Evolutionary conservation across 2,797 vertebrate species (phyloP).

Genomic region (Lateolabrax maculatus): DNA sequence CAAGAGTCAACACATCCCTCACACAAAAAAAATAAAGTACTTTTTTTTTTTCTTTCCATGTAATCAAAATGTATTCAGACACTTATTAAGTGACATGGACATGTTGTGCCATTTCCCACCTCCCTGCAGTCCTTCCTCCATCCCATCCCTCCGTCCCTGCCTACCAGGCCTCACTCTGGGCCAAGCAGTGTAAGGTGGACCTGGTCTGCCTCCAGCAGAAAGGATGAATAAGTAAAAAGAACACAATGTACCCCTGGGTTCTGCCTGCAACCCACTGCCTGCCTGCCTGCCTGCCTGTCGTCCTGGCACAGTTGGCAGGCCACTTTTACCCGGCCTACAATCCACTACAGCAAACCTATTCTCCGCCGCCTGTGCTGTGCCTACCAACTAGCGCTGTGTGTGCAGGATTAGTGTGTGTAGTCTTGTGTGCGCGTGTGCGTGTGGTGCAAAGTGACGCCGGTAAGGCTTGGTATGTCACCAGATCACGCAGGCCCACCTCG

Average conservation of each 20-base stretch:
- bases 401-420: slow-evolving; percentile 45
- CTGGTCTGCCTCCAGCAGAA: slow-evolving; percentile 75
- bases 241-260: slow-evolving; percentile 82
- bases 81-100: slow-evolving; percentile 46
- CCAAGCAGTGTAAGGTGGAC: slow-evolving; percentile 74
- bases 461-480: slow-evolving; percentile 71
- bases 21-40: neutral
- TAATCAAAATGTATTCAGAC: slow-evolving; percentile 48
- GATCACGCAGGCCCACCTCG: slow-evolving; percentile 76
- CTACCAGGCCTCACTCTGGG: slow-evolving; percentile 60
- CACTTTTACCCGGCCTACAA: slow-evolving; percentile 57
- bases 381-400: slow-evolving; percentile 59
- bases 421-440: slow-evolving; percentile 28
- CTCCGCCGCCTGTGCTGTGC: slow-evolving; percentile 58
- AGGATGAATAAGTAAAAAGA: slow-evolving; percentile 85
- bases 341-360: slow-evolving; percentile 65
- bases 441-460: slow-evolving; percentile 68
- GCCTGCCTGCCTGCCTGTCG: slow-evolving; percentile 54
- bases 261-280: slow-evolving; percentile 72
- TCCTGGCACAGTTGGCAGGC: slow-evolving; percentile 71
- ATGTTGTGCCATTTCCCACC: slow-evolving; percentile 51
- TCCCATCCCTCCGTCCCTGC: slow-evolving; percentile 55
- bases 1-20: slow-evolving; percentile 6
- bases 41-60: slow-evolving; percentile 13
- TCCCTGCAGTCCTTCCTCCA: slow-evolving; percentile 45